These are phyloP conservation scores for Amphiprion clarkii DNA, from an alignment of 2,797 vertebrate genomes.

Conservation along the genomic window DNA sequence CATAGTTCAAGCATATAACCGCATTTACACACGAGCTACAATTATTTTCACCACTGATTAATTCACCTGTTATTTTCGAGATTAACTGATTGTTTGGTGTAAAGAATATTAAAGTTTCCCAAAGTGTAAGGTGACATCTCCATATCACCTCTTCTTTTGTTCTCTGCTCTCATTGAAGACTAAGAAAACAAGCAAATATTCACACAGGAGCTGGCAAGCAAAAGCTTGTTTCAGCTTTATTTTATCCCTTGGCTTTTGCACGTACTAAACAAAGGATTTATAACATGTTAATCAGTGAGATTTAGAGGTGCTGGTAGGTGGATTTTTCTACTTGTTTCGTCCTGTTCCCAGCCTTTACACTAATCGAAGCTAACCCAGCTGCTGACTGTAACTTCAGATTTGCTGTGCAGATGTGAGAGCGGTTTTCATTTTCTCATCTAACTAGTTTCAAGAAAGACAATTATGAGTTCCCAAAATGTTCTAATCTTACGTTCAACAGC, in stretches of 20 bases:
- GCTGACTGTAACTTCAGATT: background rate
- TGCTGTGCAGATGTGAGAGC: background rate
- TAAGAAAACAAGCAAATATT: background rate
- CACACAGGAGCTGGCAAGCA: background rate
- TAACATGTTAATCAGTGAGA: background rate
- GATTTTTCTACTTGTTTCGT: background rate
- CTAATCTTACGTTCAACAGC: background rate
- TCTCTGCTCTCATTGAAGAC: background rate
- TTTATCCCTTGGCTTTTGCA: no score
- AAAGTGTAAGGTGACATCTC: background rate
- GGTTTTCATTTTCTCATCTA: background rate
- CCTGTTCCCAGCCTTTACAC: no score
- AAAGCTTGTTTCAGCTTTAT: background rate
- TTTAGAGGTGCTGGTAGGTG: background rate
- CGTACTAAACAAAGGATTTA: background rate
- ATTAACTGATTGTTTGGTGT: no score
- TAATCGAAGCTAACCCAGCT: background rate
- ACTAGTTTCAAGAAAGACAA: background rate
- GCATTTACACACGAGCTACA: no score
- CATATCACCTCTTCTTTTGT: no score
- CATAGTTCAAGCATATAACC: background rate
- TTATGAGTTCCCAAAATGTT: no score
- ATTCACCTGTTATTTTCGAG: background rate
- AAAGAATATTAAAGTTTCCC: background rate
- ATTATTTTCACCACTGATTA: no score